A percentile compares a stretch with the other conserved stretches of the same genome.
Conservation (phyloP, 2,797 vertebrate genomes). For the Anomalospiza imberbis region DNA sequence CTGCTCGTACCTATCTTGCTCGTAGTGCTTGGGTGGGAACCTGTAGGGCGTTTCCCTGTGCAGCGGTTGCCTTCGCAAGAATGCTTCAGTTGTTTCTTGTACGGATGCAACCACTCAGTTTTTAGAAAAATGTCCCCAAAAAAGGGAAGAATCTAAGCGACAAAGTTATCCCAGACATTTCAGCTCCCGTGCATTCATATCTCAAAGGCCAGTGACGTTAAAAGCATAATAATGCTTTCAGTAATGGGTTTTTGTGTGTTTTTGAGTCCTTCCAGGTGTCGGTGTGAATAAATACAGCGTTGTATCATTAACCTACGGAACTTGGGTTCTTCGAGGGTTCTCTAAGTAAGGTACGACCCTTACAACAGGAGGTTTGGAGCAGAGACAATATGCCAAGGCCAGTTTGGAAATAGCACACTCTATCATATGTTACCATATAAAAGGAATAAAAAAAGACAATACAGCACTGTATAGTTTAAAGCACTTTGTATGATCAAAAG, state of each 20-base stretch:
- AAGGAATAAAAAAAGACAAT: not conserved
- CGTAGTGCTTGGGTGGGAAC: accelerated
- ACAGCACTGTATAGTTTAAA: not conserved
- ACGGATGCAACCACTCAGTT: not conserved
- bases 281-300: not conserved
- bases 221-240: not conserved
- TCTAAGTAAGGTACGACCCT: not conserved
- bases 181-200: not conserved
- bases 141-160: not conserved
- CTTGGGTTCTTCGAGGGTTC: not conserved
- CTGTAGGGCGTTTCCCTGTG: accelerated
- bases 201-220: not conserved
- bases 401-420: not conserved
- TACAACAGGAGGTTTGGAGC: not conserved
- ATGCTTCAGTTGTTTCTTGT: accelerated
- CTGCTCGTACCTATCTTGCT: accelerated
- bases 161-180: not conserved
- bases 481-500: not conserved
- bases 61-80: not conserved
- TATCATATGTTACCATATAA: not conserved
- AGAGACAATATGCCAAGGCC: not conserved
- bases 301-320: not conserved
- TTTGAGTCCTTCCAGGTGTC: not conserved
- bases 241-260: accelerated
- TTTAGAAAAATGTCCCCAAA: not conserved